phyloP scores from a whole-genome alignment of 2,797 vertebrate genomes.

The Rhinophrynus dorsalis region DNA sequence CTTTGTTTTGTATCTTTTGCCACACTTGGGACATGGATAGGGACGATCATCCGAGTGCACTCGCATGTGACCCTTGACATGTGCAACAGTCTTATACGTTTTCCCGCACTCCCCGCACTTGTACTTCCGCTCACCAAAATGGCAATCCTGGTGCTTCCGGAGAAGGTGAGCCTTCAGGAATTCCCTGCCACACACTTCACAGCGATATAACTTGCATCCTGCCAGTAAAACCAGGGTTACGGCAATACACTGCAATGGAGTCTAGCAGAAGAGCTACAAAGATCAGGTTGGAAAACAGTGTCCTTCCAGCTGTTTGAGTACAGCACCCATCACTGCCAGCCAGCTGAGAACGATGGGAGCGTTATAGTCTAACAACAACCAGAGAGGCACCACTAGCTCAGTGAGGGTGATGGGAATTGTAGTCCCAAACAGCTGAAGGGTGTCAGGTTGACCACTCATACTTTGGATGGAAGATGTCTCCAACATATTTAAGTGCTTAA shows the following conservation, averaged over 20 bases:
- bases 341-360: too few species aligned
- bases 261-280: too few species aligned
- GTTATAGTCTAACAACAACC: too few species aligned
- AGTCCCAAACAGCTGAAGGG: too few species aligned
- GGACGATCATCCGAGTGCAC: constrained; percentile 94
- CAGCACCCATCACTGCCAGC: too few species aligned
- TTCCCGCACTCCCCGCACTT: constrained; percentile 97
- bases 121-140: constrained; percentile 88
- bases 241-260: too few species aligned
- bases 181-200: constrained; percentile 87
- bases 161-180: constrained; percentile 93
- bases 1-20: constrained; percentile 97
- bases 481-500: too few species aligned
- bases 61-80: constrained; percentile 92
- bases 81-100: constrained; percentile 93
- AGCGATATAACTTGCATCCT: constrained; percentile 89
- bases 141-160: constrained; percentile 93
- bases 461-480: too few species aligned
- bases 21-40: constrained; percentile 84
- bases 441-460: too few species aligned
- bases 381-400: too few species aligned
- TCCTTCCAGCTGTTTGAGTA: background rate
- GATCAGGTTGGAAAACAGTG: too few species aligned
- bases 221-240: background rate
- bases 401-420: too few species aligned